These are phyloP conservation scores for Campylomormyrus numenius DNA, from an alignment of 2,113 vertebrate species.

Conservation along the genomic window DNA sequence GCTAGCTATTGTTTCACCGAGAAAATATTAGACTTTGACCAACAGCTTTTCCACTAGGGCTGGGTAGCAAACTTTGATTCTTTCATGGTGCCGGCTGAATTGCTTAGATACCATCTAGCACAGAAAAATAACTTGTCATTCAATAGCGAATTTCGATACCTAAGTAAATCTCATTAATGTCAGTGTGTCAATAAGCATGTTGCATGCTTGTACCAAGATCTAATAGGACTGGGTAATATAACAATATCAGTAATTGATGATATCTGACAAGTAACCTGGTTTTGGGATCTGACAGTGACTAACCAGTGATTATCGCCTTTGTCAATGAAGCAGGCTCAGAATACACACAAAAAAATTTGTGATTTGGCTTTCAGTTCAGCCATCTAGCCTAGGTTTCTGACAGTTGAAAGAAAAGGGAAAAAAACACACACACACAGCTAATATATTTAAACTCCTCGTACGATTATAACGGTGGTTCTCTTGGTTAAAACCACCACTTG, in stretches of 20 bases:
- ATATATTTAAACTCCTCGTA: background rate
- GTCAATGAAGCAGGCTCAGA: background rate
- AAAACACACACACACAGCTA: background rate
- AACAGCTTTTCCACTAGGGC: background rate
- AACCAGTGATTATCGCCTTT: background rate
- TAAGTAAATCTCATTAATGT: background rate
- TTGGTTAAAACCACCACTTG: background rate
- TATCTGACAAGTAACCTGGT: background rate
- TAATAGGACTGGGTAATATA: background rate
- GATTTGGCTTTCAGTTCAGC: background rate
- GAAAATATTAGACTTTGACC: background rate
- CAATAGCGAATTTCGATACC: background rate
- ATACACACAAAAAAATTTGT: background rate
- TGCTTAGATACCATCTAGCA: background rate
- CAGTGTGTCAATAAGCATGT: background rate
- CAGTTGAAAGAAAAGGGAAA: background rate
- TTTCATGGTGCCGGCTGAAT: background rate
- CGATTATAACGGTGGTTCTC: background rate
- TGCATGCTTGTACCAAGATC: background rate
- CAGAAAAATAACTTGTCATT: background rate
- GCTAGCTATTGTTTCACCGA: background rate
- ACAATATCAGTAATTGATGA: background rate
- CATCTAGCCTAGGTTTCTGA: background rate
- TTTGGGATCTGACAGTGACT: background rate
- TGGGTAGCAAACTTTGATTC: background rate